Evolutionary conservation across 2,888 invertebrate species (phyloP).

Genomic region (Halictus quadricinctus): DNA sequence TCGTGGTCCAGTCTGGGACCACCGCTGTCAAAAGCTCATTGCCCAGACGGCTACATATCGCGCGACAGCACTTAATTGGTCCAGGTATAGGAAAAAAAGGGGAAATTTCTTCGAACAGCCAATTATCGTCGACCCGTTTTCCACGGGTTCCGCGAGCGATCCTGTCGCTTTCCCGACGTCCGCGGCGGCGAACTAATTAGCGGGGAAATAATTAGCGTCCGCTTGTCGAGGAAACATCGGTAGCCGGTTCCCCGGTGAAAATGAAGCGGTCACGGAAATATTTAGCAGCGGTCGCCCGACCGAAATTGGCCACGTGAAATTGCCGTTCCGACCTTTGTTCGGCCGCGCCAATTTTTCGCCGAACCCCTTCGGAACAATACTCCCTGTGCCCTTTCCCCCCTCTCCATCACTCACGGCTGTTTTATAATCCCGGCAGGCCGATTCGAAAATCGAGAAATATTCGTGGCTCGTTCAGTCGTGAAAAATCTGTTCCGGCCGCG

Average conservation of each 20-base stretch:
- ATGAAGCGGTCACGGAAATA: constrained; percentile 19
- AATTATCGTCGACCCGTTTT: neutral
- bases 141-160: neutral
- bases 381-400: neutral
- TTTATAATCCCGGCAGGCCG: neutral
- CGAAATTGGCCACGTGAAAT: constrained; percentile 12
- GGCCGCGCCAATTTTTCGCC: neutral
- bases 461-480: neutral
- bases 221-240: constrained; percentile 6
- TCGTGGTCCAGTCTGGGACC: neutral
- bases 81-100: neutral
- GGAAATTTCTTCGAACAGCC: neutral
- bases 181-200: constrained; percentile 9
- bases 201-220: constrained; percentile 15
- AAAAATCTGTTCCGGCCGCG: constrained; percentile 2
- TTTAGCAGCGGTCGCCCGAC: constrained; percentile 9
- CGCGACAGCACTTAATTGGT: neutral
- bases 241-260: neutral
- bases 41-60: neutral
- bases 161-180: neutral
- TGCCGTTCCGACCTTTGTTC: constrained; percentile 1
- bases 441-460: neutral
- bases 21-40: neutral
- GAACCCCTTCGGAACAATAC: constrained; percentile 1
- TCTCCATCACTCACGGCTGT: neutral